Evolutionary conservation across 1,140 invertebrate species (phyloP).

Genomic region (Atta colombica): DNA sequence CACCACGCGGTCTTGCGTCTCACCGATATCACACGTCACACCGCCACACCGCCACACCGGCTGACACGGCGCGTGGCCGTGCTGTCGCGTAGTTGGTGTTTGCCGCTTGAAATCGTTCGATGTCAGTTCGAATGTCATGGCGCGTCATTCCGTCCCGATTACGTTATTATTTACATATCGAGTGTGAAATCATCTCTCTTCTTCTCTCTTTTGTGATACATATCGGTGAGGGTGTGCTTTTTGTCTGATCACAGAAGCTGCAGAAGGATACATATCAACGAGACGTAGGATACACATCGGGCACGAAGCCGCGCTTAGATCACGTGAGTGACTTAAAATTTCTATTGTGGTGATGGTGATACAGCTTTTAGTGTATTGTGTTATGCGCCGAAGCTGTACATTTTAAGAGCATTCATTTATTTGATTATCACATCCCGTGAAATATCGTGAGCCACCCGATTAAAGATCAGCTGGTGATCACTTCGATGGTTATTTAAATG

Average conservation of each 20-base stretch:
- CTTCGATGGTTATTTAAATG: not conserved
- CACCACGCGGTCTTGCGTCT: not conserved
- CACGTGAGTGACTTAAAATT: conserved; percentile 43
- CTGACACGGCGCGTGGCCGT: not conserved
- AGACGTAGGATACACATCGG: conserved; percentile 1
- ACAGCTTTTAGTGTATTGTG: not conserved
- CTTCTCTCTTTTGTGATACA: not conserved
- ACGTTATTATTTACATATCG: conserved; percentile 16
- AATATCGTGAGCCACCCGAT: not conserved
- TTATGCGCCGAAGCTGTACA: too few relatives aligned
- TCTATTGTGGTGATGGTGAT: not conserved
- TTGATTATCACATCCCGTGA: not conserved
- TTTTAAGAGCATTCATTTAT: not conserved
- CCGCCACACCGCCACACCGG: too few relatives aligned
- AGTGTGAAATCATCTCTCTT: not conserved
- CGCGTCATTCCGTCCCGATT: conserved; percentile 44
- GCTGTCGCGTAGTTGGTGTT: conserved; percentile 10
- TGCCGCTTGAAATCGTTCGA: not conserved
- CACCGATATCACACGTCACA: too few relatives aligned
- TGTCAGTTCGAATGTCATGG: conserved; percentile 1
- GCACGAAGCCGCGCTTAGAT: conserved; percentile 33
- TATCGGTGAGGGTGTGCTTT: conserved; percentile 18
- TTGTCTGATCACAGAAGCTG: not conserved
- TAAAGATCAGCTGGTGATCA: not conserved
- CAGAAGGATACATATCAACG: conserved; percentile 60